Conservation (phyloP, 2,113 vertebrate species). For the Pardalotus punctatus region DNA sequence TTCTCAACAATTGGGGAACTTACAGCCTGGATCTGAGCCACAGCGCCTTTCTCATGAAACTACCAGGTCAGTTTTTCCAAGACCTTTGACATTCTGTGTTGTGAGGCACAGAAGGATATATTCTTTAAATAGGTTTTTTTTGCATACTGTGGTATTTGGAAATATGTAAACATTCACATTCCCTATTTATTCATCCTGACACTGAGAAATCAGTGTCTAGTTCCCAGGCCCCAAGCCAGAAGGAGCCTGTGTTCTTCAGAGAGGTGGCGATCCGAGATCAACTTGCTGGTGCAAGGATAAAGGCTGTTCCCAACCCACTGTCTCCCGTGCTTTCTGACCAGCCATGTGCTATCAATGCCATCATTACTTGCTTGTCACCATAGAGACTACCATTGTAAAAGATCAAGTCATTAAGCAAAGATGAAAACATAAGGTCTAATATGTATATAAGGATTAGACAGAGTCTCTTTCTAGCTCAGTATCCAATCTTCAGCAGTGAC, state of each 20-base stretch:
- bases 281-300: neutral
- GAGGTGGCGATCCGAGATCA: neutral
- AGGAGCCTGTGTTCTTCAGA: neutral
- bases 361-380: neutral
- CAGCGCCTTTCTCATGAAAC: constrained; percentile 68
- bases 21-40: constrained; percentile 67
- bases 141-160: neutral
- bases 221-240: constrained; percentile 42
- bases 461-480: neutral
- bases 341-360: fast-evolving
- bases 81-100: constrained; percentile 48
- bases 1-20: constrained; percentile 59
- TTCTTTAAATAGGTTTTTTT: constrained; percentile 43
- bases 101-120: constrained; percentile 9
- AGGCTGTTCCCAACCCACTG: neutral
- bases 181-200: constrained; percentile 12
- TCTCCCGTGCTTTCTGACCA: neutral
- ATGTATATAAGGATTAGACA: neutral
- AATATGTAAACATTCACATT: constrained; percentile 45
- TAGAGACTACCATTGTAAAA: neutral
- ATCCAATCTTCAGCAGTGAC: neutral
- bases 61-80: constrained; percentile 54
- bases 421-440: neutral
- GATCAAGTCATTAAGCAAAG: neutral
- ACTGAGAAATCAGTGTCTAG: constrained; percentile 18